Conservation (phyloP, 2,113 vertebrate species). For the Acrocephalus arundinaceus region DNA sequence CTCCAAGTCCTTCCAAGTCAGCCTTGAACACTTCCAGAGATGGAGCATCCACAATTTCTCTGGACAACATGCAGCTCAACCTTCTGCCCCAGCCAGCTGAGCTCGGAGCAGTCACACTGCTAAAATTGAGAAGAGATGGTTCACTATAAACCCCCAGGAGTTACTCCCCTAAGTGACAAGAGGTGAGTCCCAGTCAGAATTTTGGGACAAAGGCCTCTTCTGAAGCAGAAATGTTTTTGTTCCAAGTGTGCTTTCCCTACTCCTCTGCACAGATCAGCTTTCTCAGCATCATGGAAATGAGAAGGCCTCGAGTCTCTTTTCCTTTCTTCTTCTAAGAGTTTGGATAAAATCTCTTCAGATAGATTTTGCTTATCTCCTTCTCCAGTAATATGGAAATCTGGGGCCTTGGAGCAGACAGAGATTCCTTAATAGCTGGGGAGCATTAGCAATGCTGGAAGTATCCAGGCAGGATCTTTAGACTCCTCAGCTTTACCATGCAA, state of each 20-base stretch:
- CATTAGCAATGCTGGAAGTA: background rate
- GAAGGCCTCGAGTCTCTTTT: background rate
- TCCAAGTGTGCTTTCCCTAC: background rate
- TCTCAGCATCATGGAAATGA: background rate
- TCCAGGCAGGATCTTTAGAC: background rate
- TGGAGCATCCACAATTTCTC: background rate
- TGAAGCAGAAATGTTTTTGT: background rate
- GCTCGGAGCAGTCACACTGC: background rate
- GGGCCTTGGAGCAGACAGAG: background rate
- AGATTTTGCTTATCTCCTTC: background rate
- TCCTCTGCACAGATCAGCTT: background rate
- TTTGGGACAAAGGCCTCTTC: background rate
- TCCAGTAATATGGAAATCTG: background rate
- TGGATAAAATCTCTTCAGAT: background rate
- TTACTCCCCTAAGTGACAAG: background rate
- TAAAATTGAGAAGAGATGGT: background rate
- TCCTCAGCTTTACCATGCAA: background rate
- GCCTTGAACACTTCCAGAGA: background rate
- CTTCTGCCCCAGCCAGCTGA: background rate
- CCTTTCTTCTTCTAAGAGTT: background rate
- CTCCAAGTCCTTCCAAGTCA: background rate
- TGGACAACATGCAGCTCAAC: background rate
- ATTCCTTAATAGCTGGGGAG: background rate
- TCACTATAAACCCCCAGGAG: background rate
- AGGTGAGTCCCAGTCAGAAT: background rate